Percentiles rank a stretch among this genome's conserved stretches.
These are phyloP conservation scores for Rhyacichthys aspro DNA, from an alignment of 2,797 vertebrate species.

Conservation along the genomic window DNA sequence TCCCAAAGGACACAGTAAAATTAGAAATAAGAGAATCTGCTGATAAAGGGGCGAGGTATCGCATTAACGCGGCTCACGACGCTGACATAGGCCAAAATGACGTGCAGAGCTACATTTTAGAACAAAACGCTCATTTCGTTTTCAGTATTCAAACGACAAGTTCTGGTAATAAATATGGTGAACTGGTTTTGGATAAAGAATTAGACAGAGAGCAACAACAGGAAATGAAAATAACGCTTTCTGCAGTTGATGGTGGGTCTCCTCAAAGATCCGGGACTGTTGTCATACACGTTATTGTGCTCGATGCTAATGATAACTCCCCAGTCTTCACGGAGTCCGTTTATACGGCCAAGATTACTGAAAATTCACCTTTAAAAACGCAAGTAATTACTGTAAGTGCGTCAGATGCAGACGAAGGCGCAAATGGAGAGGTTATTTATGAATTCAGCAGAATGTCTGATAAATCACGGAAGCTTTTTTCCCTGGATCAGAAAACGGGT, in stretches of 20 bases:
- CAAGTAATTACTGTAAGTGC: slow-evolving; percentile 70
- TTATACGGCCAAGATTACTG: slow-evolving; percentile 67
- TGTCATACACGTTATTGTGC: slow-evolving; percentile 39
- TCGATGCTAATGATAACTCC: slow-evolving; percentile 77
- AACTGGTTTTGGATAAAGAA: slow-evolving; percentile 51
- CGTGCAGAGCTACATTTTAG: slow-evolving; percentile 45
- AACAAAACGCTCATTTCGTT: slow-evolving; percentile 50
- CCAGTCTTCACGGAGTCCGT: slow-evolving; percentile 69
- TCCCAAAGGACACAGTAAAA: slow-evolving; percentile 63
- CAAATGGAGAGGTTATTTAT: slow-evolving; percentile 75
- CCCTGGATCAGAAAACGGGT: slow-evolving; percentile 63
- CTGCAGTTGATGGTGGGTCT: slow-evolving; percentile 73
- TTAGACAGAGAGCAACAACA: slow-evolving; percentile 54
- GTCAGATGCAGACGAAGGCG: slow-evolving; percentile 74
- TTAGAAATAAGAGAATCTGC: slow-evolving; percentile 76
- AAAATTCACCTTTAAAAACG: slow-evolving; percentile 60
- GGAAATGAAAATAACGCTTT: slow-evolving; percentile 31
- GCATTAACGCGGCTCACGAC: slow-evolving; percentile 73
- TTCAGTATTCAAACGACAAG: slow-evolving; percentile 33
- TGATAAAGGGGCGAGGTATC: slow-evolving; percentile 48
- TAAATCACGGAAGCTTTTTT: slow-evolving; percentile 47
- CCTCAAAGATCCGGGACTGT: slow-evolving; percentile 70
- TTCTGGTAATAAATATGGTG: slow-evolving; percentile 20
- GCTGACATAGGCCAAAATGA: slow-evolving; percentile 75
- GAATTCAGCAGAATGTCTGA: slow-evolving; percentile 70